Evolutionary conservation across 2,797 vertebrate genomes (phyloP), one percentile per base, ranked within the genome.

Genomic region (Ficedula albicollis): DNA sequence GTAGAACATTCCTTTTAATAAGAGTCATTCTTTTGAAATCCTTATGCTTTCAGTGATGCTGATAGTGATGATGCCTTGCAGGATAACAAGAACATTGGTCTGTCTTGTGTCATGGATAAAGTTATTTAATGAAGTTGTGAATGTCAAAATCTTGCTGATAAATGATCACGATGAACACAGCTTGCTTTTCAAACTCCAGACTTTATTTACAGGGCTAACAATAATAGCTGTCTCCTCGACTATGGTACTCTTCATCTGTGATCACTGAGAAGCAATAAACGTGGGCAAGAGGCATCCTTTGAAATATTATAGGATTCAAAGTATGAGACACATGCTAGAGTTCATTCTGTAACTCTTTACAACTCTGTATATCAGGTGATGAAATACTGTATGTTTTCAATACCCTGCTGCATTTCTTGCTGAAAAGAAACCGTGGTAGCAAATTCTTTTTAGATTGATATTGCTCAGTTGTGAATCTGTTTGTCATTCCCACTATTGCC

Each of bases 81-180:
- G 44, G 44, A 83, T 92, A 82, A 77, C 52, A 67, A 67, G 59
- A 80, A 56, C 26, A 54, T 44, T 60, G 44, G 60, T 60, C 49
- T 85, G 64, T 46, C 75, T 72, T 56, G 21, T 94, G 75, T 92
- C 84, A 60, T 3, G 0, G 3, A 13, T 38, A 39, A 82, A 90
- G 59, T 85, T 95, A 74, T 87, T 94, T 91, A 89, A 96, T 94
- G 91, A 94, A 96, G 84, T 49, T 91, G 82, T 68, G 84, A 87
- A 70, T 77, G 89, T 87, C 87, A 80, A 70, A 87, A 60, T 76
- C 60, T 87, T 74, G 29, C 55, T 91, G 91, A 96, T 63, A 87
- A 85, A 87, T 87, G 55, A 60, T 74, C 78, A 64, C 0, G 0
- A 60, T 29, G 56, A 91, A 52, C 41, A 80, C 41, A 69, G 49